Conservation (phyloP, 2,113 vertebrate genomes). For the Sylvilagus bachmani region DNA sequence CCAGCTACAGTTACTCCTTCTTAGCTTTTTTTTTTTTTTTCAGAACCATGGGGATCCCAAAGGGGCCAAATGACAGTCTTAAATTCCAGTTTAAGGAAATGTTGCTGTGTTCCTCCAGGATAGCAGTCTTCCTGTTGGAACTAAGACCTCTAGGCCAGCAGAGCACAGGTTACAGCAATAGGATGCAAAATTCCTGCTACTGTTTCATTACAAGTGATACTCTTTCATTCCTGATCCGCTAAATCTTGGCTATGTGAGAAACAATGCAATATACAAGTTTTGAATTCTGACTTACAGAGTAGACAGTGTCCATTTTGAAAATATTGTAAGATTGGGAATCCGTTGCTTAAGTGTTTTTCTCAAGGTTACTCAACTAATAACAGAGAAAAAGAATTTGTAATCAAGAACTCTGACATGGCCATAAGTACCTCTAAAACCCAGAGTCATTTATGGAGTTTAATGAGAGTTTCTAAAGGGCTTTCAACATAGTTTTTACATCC, state of each 20-base stretch:
- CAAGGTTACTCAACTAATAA: not conserved
- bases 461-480: not conserved
- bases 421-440: not conserved
- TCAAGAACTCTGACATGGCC: not conserved
- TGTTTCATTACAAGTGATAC: not conserved
- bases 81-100: not conserved
- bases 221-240: not conserved
- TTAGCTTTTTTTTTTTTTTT: conserved; percentile 7
- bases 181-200: not conserved
- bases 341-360: not conserved
- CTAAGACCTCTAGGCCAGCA: not conserved
- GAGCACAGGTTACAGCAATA: not conserved
- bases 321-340: not conserved
- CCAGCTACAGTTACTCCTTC: not conserved
- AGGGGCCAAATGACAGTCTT: not conserved
- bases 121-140: not conserved
- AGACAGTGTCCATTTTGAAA: not conserved
- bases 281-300: not conserved
- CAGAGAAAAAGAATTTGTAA: not conserved
- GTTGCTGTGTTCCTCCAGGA: not conserved
- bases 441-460: not conserved
- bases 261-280: not conserved
- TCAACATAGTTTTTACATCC: not conserved
- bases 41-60: not conserved
- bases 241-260: not conserved